Evolutionary conservation across 2,113 vertebrate species (phyloP), one percentile per base, ranked within the genome.

Genomic region (Pterophyllum scalare): DNA sequence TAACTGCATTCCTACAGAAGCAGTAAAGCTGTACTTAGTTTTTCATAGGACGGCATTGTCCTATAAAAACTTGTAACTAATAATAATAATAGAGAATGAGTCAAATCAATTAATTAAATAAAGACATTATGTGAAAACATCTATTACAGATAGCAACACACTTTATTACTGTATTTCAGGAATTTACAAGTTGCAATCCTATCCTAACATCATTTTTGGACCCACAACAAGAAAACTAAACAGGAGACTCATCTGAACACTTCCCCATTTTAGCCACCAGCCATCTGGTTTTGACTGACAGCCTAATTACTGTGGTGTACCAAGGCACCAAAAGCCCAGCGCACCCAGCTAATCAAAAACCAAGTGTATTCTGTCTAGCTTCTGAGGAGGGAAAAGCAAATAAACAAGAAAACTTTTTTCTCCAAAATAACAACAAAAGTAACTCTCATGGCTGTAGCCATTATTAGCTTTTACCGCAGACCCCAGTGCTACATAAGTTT

Each of bases 221-320:
- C 40, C 35, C 24, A 78, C 43, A 86, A 52, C 28, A 81, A 79
- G 38, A 86, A 89, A 87, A 76, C 74, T 33, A 67, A 92, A 83
- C 60, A 88, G 60, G 33, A 86, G 77, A 86, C 22, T 83, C 62
- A 54, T 83, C 67, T 85, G 86, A 87, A 90, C 92, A 93, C 83
- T 88, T 88, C 72, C 82, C 79, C 52, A 67, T 88, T 86, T 82
- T 89, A 56, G 1, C 91, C 87, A 80, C 62, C 82, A 92, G 93
- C 90, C 92, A 93, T 92, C 91, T 88, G 90, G 84, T 77, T 94
- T 92, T 94, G 95, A 95, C 75, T 94, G 94, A 94, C 95, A 95
- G 92, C 87, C 87, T 95, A 95, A 95, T 95, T 95, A 94, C 87
- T 81, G 87, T 88, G 65, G 85, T 64, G 87, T 93, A 81, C 77